Base-by-base conservation (phyloP, 2,888 invertebrate genomes). In the Agrenia bidenticulata region DNA sequence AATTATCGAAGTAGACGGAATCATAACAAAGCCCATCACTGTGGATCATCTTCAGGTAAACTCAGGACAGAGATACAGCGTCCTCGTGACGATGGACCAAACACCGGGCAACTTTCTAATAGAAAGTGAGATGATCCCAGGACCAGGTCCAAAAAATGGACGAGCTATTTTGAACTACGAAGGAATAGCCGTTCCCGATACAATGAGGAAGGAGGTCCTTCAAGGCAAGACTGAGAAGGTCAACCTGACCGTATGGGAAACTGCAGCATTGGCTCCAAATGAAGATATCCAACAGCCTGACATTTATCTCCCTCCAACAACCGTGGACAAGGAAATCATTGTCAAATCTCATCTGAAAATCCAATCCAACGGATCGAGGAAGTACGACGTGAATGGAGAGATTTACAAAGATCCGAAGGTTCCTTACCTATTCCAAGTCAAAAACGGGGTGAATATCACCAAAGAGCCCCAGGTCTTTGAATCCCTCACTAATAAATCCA, bases 1-100 rank as follows among this genome's bases (percentile, higher is more conserved):
- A 7, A 63, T 72, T 0, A 72, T 72, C 37, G 72, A 70, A 54
- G 66, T 68, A 59, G 72, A 72, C 32, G 72, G 72, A 0, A 64
- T 70, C 19, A 17, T 72, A 0, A 39, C 45, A 1, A 61, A 62
- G 19, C 72, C 72, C 0, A 63, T 66, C 0, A 62, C 62, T 60
- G 66, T 69, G 1, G 65, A 70, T 42, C 56, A 61, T 21, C 42
- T 72, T 9, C 62, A 70, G 58, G 54, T 72, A 11, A 70, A 72
- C 50, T 41, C 68, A 7, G 72, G 70, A 11, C 72, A 72, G 26
- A 21, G 72, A 2, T 72, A 72, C 27, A 63, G 63, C 1, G 59
- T 70, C 9, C 41, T 72, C 17, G 66, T 72, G 1, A 68, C 39
- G 15, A 72, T 72, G 69, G 63, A 67, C 32, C 58, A 59, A 45